These are phyloP conservation scores for Phallusia fumigata DNA, from an alignment of 23 tunicate genomes.

Conservation along the genomic window DNA sequence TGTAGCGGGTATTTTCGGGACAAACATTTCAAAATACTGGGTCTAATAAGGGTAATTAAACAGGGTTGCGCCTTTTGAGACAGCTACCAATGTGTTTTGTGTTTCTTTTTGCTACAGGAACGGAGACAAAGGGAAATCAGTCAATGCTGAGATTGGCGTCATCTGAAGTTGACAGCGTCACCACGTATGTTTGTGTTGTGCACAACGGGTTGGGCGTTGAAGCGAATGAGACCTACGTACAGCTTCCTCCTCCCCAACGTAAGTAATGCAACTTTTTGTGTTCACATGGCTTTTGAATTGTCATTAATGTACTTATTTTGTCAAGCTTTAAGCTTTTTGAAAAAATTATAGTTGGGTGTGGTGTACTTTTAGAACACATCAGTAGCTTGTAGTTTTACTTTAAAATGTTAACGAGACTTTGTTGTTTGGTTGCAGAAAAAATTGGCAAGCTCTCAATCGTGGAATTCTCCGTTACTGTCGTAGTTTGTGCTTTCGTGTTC, in stretches of 20 bases:
- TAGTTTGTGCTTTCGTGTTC: background rate
- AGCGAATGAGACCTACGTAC: constrained; percentile 24
- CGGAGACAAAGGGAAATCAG: constrained; percentile 3
- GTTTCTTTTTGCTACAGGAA: constrained; percentile 20
- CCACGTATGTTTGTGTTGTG: constrained; percentile 24
- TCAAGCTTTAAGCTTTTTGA: too few species aligned
- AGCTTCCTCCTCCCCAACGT: constrained; percentile 14
- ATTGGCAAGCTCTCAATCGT: constrained; percentile 44
- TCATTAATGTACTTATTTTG: too few species aligned
- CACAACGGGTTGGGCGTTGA: constrained; percentile 22
- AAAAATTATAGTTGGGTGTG: too few species aligned
- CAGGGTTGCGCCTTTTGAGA: too few species aligned
- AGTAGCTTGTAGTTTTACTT: too few species aligned
- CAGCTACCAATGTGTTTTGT: too few species aligned
- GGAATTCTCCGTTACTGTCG: constrained; percentile 39
- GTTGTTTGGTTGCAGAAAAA: constrained; percentile 11
- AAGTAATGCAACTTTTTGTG: background rate
- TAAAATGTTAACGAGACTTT: too few species aligned
- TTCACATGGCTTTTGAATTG: too few species aligned
- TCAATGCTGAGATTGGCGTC: constrained; percentile 2
- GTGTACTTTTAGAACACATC: too few species aligned
- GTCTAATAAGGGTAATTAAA: background rate
- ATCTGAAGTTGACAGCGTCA: background rate
- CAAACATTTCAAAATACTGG: background rate
- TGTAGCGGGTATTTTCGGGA: too few species aligned